phyloP scores from a whole-genome alignment of 2,888 invertebrate genomes.

The Phyllotreta striolata region DNA sequence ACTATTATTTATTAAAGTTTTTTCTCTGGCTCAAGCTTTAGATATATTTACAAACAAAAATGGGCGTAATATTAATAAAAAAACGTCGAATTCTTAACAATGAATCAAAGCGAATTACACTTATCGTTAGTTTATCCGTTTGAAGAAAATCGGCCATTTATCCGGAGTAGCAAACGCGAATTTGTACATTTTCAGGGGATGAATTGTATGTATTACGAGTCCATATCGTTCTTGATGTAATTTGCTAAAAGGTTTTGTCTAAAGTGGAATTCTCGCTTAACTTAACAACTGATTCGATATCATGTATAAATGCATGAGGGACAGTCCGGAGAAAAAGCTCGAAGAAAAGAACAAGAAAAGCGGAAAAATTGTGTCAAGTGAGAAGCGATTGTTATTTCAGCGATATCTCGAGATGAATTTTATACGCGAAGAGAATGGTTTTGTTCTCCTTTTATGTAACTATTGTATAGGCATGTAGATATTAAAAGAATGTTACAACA shows the following conservation, averaged over 20 bases:
- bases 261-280: constrained; percentile 62
- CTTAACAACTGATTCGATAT: constrained; percentile 63
- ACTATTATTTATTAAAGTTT: too few species aligned
- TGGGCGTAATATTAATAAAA: too few species aligned
- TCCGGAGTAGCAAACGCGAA: constrained; percentile 44
- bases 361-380: constrained; percentile 18
- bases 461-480: background rate
- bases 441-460: constrained; percentile 1
- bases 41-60: too few species aligned
- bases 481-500: too few species aligned
- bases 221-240: constrained; percentile 53
- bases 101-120: too few species aligned
- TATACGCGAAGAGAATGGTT: too few species aligned
- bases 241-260: constrained; percentile 63
- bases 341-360: background rate
- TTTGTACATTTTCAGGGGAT: constrained; percentile 50
- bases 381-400: background rate
- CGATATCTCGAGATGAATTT: background rate
- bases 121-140: too few species aligned
- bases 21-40: too few species aligned
- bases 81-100: too few species aligned
- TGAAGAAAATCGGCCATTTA: constrained; percentile 39
- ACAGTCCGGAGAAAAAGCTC: constrained; percentile 25
- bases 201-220: constrained; percentile 52
- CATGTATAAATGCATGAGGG: constrained; percentile 63